Conservation (phyloP, 2,113 vertebrate genomes). For the Erythrocercus mccallii region DNA sequence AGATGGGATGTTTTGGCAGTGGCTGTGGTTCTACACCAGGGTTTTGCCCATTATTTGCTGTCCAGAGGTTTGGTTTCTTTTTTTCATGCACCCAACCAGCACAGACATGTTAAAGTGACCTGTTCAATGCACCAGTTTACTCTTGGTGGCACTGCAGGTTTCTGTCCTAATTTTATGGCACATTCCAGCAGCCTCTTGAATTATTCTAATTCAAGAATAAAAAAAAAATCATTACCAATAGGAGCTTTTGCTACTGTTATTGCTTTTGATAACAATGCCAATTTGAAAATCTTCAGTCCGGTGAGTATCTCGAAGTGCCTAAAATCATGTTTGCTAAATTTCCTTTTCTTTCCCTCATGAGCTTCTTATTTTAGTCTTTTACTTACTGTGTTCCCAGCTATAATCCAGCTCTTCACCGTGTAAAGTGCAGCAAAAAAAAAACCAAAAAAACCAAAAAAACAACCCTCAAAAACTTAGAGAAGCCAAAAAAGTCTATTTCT, state of each 20-base stretch:
- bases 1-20: background rate
- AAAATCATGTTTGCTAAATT: background rate
- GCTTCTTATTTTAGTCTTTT: background rate
- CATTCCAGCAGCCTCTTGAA: background rate
- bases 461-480: background rate
- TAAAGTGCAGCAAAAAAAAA: background rate
- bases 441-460: background rate
- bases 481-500: background rate
- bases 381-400: background rate
- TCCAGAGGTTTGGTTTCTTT: background rate
- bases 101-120: background rate
- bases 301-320: background rate
- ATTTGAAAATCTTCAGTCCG: background rate
- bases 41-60: background rate
- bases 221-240: background rate
- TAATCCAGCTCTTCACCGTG: background rate
- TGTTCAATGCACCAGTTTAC: background rate
- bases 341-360: background rate
- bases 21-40: background rate
- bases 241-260: background rate
- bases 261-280: background rate
- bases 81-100: background rate
- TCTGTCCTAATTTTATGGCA: background rate
- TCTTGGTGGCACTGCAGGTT: background rate
- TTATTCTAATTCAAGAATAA: background rate